Percentiles rank a stretch among this genome's conserved stretches.
These are phyloP conservation scores for Spialia ferax DNA, from an alignment of 2,888 invertebrate genomes.

Conservation along the genomic window DNA sequence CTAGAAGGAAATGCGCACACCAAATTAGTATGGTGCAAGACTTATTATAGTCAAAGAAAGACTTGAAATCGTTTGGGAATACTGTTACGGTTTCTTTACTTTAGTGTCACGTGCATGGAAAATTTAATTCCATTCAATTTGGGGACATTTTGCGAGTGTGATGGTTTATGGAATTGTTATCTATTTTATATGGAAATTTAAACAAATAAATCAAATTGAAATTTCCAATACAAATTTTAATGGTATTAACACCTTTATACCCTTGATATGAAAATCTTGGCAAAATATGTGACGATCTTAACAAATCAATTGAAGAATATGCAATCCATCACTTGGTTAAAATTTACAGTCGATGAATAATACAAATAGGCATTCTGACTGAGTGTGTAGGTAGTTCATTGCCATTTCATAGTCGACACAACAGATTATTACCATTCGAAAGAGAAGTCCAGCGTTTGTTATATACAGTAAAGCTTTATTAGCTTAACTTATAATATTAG, in stretches of 20 bases:
- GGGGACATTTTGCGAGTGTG: too few relatives aligned
- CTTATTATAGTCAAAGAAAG: too few relatives aligned
- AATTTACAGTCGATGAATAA: not conserved
- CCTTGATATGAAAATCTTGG: too few relatives aligned
- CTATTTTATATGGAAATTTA: too few relatives aligned
- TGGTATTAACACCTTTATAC: too few relatives aligned
- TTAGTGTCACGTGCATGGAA: not conserved
- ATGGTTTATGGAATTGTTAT: too few relatives aligned
- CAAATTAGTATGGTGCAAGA: slow-evolving; percentile 15
- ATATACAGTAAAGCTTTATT: not conserved
- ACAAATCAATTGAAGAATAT: too few relatives aligned
- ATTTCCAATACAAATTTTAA: too few relatives aligned
- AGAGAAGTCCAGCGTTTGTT: not conserved
- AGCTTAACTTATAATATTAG: too few relatives aligned
- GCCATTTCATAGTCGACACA: slow-evolving; percentile 4
- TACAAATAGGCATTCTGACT: not conserved
- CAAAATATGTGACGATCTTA: too few relatives aligned
- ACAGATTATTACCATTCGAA: not conserved
- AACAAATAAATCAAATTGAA: too few relatives aligned
- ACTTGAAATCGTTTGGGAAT: slow-evolving; percentile 12
- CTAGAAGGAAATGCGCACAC: slow-evolving; percentile 26
- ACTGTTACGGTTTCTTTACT: not conserved
- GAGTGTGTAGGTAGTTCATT: slow-evolving; percentile 18
- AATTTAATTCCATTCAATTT: not conserved
- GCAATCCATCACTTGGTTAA: not conserved